Base-by-base conservation (phyloP, 2,888 invertebrate species). In the Stramonita haemastoma region DNA sequence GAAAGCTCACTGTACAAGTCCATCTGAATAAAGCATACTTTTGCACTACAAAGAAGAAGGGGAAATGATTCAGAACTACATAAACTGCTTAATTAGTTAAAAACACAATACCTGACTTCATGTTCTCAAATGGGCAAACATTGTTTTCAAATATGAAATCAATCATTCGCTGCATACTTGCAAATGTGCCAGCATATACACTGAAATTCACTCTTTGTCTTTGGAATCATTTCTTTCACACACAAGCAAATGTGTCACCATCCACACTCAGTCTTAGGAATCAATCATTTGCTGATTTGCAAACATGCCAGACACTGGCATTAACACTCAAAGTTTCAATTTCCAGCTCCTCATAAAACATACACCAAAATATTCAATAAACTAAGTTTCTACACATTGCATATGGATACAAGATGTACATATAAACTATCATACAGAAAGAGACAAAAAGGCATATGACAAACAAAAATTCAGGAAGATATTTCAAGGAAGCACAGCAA, bases 1-100 rank as follows among this genome's bases (percentile, higher is more conserved):
- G 79, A 19, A 79, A 34, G 79, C 79, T 79, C 46, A 15, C 81
- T 83, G 81, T 83, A 83, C 81, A 83, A 83, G 81, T 83, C 79
- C 77, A 79, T 79, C 77, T 79, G 77, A 34, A 34, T 79, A 79
- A 79, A 34, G 32, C 77, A 79, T 15, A 79, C 4, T 79, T 36
- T 83, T 83, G 22, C 81, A 83, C 36, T 83, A 29, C 46, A 83
- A 34, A 34, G 22, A 66, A 17, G 34, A 34, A 83, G 46, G 22
- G 19, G 13, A 83, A 83, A 83, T 26, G 36, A 83, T 83, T n/a
- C 26, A 36, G 15, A 83, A 83, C 81, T 83, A 83, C 6, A 22
- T 46, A 83, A n/a, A 11, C 11, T 83, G 22, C 36, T 83, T 83
- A 22, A 83, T 83, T 73, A 11, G 2, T n/a, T 73, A 73, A 22